These are phyloP conservation scores for Scytalopus superciliaris DNA, from an alignment of 2,113 vertebrate species.

Conservation along the genomic window DNA sequence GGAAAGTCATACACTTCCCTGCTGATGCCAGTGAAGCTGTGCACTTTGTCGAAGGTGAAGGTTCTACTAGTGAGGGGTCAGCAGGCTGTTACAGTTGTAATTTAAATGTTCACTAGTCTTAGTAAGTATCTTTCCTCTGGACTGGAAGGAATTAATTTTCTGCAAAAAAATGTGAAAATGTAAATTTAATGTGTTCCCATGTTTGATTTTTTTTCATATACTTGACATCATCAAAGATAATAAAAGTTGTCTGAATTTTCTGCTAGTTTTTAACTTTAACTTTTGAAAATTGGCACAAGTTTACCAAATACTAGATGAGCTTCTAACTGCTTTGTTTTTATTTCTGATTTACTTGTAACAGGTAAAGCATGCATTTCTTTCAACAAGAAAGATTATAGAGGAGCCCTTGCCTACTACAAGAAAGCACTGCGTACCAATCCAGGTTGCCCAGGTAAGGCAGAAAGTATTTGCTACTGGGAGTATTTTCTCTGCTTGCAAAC, in stretches of 20 bases:
- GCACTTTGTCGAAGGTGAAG: not conserved
- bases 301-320: not conserved
- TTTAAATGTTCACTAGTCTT: not conserved
- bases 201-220: not conserved
- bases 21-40: not conserved
- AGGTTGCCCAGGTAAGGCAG: conserved; percentile 90
- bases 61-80: not conserved
- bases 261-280: not conserved
- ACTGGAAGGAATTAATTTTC: not conserved
- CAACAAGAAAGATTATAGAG: conserved; percentile 98
- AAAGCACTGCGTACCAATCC: conserved; percentile 97
- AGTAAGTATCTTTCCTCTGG: not conserved
- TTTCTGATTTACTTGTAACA: conserved; percentile 40
- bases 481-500: not conserved
- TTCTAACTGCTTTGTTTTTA: not conserved
- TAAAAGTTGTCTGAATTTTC: not conserved
- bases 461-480: not conserved
- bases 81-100: not conserved
- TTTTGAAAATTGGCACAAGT: not conserved
- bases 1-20: not conserved
- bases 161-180: not conserved
- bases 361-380: conserved; percentile 99
- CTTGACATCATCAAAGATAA: not conserved
- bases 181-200: not conserved
- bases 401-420: conserved; percentile 97